phyloP scores from a whole-genome alignment of 2,113 vertebrate genomes.

The Columbina picui region DNA sequence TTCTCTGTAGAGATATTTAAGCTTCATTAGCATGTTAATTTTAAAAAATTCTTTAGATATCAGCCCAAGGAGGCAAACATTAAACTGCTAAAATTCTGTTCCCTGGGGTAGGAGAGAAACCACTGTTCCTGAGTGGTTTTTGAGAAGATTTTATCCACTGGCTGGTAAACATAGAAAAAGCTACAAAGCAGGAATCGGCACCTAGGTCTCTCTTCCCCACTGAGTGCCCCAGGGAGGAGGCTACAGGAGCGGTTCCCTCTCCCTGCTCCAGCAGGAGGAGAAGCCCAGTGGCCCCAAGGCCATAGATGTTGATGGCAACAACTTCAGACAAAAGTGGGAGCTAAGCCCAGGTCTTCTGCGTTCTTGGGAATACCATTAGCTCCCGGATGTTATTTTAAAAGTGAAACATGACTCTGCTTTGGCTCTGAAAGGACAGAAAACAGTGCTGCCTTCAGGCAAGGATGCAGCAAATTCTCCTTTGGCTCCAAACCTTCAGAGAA shows the following conservation, averaged over 20 bases:
- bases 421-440: background rate
- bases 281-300: background rate
- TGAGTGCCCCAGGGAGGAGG: background rate
- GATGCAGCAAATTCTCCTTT: background rate
- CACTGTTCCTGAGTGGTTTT: background rate
- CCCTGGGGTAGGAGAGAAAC: background rate
- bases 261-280: background rate
- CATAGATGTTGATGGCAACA: background rate
- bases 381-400: background rate
- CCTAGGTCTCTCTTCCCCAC: background rate
- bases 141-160: background rate
- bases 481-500: background rate
- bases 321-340: background rate
- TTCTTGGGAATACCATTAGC: background rate
- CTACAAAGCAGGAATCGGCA: background rate
- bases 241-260: background rate
- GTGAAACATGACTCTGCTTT: background rate
- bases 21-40: background rate
- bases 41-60: background rate
- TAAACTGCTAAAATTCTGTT: background rate
- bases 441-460: background rate
- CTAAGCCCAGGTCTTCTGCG: background rate
- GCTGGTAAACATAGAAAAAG: background rate
- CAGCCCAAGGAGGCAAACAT: background rate
- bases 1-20: background rate